phyloP scores from a whole-genome alignment of 1,140 invertebrate genomes.

The Aplysia californica region DNA sequence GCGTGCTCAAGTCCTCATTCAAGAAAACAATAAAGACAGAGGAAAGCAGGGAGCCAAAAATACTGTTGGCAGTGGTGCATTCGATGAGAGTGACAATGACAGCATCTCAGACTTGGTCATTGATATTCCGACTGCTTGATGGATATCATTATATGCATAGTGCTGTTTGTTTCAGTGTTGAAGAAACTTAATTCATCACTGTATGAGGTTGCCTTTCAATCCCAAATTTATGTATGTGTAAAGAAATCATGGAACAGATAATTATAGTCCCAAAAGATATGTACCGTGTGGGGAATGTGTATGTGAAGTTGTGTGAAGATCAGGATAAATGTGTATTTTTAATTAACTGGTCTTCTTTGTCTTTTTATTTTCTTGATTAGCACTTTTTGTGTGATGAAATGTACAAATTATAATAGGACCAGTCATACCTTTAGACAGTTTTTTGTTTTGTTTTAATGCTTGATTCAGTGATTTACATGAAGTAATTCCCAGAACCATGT shows the following conservation, averaged over 20 bases:
- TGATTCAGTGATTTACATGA: too few species aligned
- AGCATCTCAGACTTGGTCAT: conserved; percentile 52
- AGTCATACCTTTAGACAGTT: too few species aligned
- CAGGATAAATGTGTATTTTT: too few species aligned
- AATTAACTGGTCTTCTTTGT: too few species aligned
- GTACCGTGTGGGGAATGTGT: background rate
- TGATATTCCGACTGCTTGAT: conserved; percentile 43
- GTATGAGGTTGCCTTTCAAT: background rate
- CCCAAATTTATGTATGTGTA: background rate
- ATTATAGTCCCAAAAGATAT: background rate
- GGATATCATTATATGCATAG: background rate
- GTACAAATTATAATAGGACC: too few species aligned
- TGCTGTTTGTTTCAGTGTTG: background rate
- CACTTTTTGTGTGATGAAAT: too few species aligned
- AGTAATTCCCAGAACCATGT: too few species aligned
- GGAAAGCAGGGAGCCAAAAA: background rate
- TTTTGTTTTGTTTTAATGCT: too few species aligned
- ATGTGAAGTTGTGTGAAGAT: too few species aligned
- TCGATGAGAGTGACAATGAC: conserved; percentile 55
- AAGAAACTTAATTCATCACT: background rate
- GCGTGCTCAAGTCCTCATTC: conserved; percentile 3
- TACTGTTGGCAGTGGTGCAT: conserved; percentile 38
- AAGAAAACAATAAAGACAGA: background rate
- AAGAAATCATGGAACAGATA: background rate
- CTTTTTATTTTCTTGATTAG: too few species aligned